Evolutionary conservation across 2,888 invertebrate genomes (phyloP), one percentile per base, ranked within the genome.

Genomic region (Andricus quercusramuli): DNA sequence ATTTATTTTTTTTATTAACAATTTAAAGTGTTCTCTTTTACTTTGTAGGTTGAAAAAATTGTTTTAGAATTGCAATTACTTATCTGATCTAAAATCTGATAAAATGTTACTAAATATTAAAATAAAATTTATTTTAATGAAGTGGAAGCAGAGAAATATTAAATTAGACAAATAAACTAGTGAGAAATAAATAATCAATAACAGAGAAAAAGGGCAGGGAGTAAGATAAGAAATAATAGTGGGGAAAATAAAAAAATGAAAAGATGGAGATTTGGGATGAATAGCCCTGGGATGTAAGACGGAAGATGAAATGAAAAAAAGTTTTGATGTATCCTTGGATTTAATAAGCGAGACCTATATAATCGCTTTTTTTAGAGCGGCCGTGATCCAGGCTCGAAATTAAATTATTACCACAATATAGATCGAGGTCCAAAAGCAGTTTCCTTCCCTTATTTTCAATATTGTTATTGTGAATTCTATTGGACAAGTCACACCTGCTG

Each of bases 351-450:
- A 87, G 86, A 85, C 85, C 89, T 89, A 89, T 89, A 89, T 91
- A 91, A 91, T 92, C 91, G 90, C 85, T 68, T 68, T 87, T 91
- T 92, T 92, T 91, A 92, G 88, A 91, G 89, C 89, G 79, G 84
- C 79, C 83, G 81, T 83, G 82, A 80, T 84, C 25, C 25, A 85
- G 85, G 82, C 81, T 87, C 83, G 85, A 88, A 90, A 91, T 90
- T 90, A 90, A 91, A 91, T 91, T 90, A 90, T 91, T 91, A 90
- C 90, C 90, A 90, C 87, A 89, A 90, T 90, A 91, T 90, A 89
- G 86, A 88, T 88, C 25, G 17, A 62, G 62, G 17, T 25, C 15
- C 22, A 22, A 25, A 62, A 15, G 22, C 15, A 25, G 25, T 62
- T 62, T 15, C 15, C 2, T 62, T 62, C 13, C 22, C 17, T 62